Evolutionary conservation across 2,113 vertebrate genomes (phyloP).

Genomic region (Protobothrops flavoviridis): DNA sequence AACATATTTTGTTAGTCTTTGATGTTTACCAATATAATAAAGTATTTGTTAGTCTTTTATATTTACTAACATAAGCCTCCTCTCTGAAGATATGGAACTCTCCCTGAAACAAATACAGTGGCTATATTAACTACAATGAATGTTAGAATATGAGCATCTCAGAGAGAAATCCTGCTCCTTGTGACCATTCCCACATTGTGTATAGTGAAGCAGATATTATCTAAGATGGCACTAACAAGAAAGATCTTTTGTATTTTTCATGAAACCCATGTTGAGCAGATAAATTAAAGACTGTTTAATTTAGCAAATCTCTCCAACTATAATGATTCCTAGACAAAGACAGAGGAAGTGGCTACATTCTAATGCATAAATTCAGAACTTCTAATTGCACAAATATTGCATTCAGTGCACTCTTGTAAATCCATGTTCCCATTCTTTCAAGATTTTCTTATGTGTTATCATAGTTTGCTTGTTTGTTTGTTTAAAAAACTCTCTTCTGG

Average conservation of each 20-base stretch:
- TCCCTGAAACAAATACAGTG: neutral
- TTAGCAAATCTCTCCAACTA: neutral
- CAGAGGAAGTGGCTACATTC: neutral
- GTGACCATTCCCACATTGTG: neutral
- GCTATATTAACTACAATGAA: neutral
- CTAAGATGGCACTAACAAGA: neutral
- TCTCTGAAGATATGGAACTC: neutral
- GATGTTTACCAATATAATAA: neutral
- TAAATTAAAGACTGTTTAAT: neutral
- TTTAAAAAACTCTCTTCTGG: neutral
- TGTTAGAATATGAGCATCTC: neutral
- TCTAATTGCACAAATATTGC: neutral
- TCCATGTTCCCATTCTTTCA: neutral
- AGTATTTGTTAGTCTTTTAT: no score
- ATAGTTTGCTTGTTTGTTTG: neutral
- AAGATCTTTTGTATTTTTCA: neutral
- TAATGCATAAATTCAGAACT: neutral
- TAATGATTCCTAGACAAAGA: neutral
- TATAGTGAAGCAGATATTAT: neutral
- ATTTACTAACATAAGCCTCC: neutral
- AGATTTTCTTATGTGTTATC: neutral
- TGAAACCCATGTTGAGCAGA: neutral
- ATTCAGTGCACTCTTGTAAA: neutral
- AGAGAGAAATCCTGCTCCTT: neutral
- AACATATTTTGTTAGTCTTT: neutral